phyloP scores from a whole-genome alignment of 2,113 vertebrate species.

The Colius striatus region DNA sequence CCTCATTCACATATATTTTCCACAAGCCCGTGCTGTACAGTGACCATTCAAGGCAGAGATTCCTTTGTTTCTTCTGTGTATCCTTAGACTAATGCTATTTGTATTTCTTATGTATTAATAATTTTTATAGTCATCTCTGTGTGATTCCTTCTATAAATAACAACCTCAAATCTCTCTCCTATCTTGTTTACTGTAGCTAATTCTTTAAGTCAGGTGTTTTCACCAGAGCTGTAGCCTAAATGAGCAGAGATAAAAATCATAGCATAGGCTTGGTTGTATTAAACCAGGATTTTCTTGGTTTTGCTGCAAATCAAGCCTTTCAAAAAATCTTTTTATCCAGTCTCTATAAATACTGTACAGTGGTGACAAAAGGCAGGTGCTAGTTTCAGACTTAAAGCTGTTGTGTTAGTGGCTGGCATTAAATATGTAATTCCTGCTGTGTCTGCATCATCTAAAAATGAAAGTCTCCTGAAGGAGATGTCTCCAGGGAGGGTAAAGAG shows the following conservation, averaged over 20 bases:
- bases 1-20: neutral
- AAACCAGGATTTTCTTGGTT: constrained; percentile 27
- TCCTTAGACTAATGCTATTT: neutral
- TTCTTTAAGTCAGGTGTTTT: constrained; percentile 4
- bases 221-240: neutral
- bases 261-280: neutral
- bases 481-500: constrained; percentile 30
- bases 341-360: neutral
- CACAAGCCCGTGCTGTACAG: neutral
- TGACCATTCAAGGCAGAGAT: constrained; percentile 38
- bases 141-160: constrained; percentile 39
- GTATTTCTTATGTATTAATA: neutral
- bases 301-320: neutral
- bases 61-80: constrained; percentile 28
- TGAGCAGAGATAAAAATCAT: neutral
- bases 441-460: constrained; percentile 22
- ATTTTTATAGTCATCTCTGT: neutral
- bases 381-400: constrained; percentile 24
- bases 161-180: neutral
- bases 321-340: neutral
- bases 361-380: constrained; percentile 19
- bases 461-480: constrained; percentile 18
- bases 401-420: neutral
- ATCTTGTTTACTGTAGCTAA: constrained; percentile 6
- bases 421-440: constrained; percentile 29